A percentile compares a stretch with the other conserved stretches of the same genome.
phyloP scores from a whole-genome alignment of 2,888 invertebrate genomes.

The Chironomus riparius region DNA sequence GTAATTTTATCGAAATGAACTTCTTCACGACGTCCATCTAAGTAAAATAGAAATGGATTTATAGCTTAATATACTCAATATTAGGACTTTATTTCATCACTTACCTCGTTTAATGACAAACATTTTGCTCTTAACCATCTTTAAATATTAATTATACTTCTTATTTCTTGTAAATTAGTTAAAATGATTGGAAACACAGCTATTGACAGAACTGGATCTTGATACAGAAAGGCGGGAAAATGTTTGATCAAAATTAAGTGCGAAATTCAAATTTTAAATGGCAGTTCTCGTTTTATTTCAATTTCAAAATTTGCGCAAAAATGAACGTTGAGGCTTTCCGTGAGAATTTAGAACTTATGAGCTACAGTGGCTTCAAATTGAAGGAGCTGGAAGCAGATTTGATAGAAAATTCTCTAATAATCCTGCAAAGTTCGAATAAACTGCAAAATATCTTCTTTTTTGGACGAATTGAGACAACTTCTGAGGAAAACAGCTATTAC shows the following conservation, averaged over 20 bases:
- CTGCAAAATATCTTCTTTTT: constrained; percentile 74
- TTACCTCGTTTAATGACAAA: constrained; percentile 22
- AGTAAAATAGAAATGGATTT: no score
- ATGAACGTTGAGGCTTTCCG: constrained; percentile 40
- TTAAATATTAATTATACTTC: neutral
- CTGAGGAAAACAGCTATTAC: constrained; percentile 54
- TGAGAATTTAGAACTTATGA: constrained; percentile 39
- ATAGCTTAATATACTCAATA: no score
- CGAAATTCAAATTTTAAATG: no score
- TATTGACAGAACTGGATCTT: no score
- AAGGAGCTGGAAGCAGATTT: constrained; percentile 62
- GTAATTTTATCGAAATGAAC: constrained; percentile 98
- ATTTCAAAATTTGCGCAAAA: neutral
- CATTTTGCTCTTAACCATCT: constrained; percentile 14
- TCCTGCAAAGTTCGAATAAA: constrained; percentile 77
- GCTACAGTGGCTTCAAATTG: constrained; percentile 56
- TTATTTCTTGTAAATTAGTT: no score
- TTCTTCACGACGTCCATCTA: constrained; percentile 82
- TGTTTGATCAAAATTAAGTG: no score
- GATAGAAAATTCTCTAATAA: constrained; percentile 65
- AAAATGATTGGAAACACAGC: no score
- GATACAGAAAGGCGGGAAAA: no score
- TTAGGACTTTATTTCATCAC: neutral
- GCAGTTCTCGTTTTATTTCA: no score
- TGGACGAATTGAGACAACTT: constrained; percentile 71